A percentile compares a stretch with the other conserved stretches of the same genome.
These are phyloP conservation scores for Mycteria americana DNA, from an alignment of 2,797 vertebrate species.

Conservation along the genomic window DNA sequence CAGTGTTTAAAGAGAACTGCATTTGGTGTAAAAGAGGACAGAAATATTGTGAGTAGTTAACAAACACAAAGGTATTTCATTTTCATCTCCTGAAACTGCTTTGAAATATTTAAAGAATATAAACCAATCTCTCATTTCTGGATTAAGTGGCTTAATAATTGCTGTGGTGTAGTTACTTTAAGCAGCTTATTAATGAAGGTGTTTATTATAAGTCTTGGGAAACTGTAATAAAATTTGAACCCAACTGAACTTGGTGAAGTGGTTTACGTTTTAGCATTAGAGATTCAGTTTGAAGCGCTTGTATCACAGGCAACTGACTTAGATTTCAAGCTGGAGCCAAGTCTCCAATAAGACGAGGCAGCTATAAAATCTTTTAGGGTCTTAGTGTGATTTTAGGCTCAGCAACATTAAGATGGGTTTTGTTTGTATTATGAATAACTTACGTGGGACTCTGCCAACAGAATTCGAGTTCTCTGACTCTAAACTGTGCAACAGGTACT, in stretches of 20 bases:
- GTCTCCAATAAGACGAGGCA: background rate
- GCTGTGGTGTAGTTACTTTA: background rate
- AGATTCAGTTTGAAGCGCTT: background rate
- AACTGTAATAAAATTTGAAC: background rate
- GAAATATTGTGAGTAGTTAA: background rate
- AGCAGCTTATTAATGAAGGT: background rate
- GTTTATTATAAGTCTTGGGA: background rate
- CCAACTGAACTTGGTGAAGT: background rate
- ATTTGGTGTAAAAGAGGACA: background rate
- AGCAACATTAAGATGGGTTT: background rate
- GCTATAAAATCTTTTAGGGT: background rate
- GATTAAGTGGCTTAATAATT: background rate
- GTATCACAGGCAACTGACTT: too few relatives aligned
- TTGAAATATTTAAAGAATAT: background rate
- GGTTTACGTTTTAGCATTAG: background rate
- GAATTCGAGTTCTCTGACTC: background rate
- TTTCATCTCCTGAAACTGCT: background rate
- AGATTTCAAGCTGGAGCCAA: background rate
- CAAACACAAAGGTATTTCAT: background rate
- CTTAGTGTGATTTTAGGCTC: background rate
- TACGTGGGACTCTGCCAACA: background rate
- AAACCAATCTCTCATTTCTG: background rate
- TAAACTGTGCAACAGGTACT: background rate
- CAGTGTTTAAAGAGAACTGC: background rate
- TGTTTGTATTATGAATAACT: background rate